Base-by-base conservation (phyloP, 2,113 vertebrate genomes). In the Nerophis lumbriciformis region DNA sequence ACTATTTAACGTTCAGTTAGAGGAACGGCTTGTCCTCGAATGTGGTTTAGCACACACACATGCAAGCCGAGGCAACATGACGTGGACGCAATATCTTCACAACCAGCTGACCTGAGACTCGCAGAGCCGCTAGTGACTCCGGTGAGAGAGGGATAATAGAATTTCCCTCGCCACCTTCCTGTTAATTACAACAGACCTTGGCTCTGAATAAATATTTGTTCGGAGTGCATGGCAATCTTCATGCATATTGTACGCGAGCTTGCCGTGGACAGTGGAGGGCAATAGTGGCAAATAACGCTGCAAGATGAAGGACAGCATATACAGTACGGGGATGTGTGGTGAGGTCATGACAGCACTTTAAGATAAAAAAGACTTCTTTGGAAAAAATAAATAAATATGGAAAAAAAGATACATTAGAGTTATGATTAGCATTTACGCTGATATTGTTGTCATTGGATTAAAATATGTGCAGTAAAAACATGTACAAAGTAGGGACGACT, bases 151-250 rank as follows among this genome's bases (percentile, higher is more conserved):
- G 69, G 81, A 85, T 83, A 87, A 88, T 87, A 84, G 71, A 86
- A 88, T 89, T 82, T 77, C 73, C 82, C 71, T 65, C 68, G 71
- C 72, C 48, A 69, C 72, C 78, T 78, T 85, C 76, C 75, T 76
- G 80, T 84, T 89, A 88, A 88, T 88, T 89, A 87, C 75, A 71
- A 60, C 74, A 78, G 81, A 82, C 73, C 81, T 76, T 78, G 72
- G 67, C 79, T 83, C 75, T 73, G 74, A 82, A 83, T 86, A 86
- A 87, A 88, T 88, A 86, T 88, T 83, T 84, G 78, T 82, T 84
- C 71, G 49, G 72, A 65, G 65, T 64, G 59, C 66, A 66, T 42
- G 48, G 37, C 66, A 70, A 79, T 84, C 66, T 74, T 70, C 67
- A 83, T 75, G 58, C 75, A 72, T 60, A 79, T 71, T 83, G 56